These are phyloP conservation scores for Orchestia grillus DNA, from an alignment of 1,140 invertebrate species.

Conservation along the genomic window DNA sequence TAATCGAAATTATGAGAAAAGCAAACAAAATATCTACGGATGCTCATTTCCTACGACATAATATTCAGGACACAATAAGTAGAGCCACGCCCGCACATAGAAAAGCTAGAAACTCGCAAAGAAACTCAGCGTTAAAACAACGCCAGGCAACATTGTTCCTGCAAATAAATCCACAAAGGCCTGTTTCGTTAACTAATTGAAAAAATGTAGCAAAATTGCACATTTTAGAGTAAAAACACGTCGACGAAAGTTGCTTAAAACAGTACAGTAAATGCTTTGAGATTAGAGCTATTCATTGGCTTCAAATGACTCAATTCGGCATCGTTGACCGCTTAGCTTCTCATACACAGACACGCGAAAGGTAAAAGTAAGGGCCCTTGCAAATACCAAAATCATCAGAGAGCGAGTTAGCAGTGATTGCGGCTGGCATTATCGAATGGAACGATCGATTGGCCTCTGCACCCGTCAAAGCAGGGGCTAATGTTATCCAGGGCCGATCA, in stretches of 20 bases:
- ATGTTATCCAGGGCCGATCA: slow-evolving; percentile 41
- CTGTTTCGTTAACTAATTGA: no score
- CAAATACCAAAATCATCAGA: slow-evolving; percentile 52
- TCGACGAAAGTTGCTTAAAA: background rate
- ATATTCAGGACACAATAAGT: no score
- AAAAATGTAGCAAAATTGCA: no score
- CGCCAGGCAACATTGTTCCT: no score
- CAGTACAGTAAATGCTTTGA: background rate
- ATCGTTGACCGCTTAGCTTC: background rate
- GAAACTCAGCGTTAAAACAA: no score
- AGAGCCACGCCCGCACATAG: no score
- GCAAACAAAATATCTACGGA: no score
- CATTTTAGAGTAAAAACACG: background rate
- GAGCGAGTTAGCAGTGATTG: slow-evolving; percentile 55
- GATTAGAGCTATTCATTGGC: background rate
- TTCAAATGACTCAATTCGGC: background rate
- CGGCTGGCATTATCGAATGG: slow-evolving; percentile 51
- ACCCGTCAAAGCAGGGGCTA: slow-evolving; percentile 8
- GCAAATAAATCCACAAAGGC: no score
- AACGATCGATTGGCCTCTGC: slow-evolving; percentile 52
- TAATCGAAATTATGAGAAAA: no score
- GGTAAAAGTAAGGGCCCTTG: background rate
- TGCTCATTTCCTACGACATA: no score
- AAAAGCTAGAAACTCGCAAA: no score
- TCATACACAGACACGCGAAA: background rate